phyloP scores from a whole-genome alignment of 2,888 invertebrate species.

The Keiferia lycopersicella region DNA sequence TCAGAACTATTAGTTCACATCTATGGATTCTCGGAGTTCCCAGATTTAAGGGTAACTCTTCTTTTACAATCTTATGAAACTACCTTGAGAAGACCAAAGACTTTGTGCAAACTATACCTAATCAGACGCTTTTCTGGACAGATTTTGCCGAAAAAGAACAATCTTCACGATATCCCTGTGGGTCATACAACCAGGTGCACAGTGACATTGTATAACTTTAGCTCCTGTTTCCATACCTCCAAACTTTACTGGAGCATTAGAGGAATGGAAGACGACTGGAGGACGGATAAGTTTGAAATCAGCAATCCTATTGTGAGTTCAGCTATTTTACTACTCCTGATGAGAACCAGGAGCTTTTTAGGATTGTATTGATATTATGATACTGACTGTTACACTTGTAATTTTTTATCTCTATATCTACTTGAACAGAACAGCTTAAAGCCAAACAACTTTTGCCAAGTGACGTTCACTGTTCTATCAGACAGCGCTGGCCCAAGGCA shows the following conservation, averaged over 20 bases:
- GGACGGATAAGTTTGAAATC: conserved; percentile 61
- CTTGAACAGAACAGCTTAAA: conserved; percentile 63
- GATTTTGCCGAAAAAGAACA: conserved; percentile 64
- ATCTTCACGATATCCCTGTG: conserved; percentile 66
- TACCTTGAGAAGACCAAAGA: no score
- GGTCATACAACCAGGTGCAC: conserved; percentile 49
- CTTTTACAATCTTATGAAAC: neutral
- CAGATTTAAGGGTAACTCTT: conserved; percentile 57
- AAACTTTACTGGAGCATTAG: conserved; percentile 56
- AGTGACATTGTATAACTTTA: conserved; percentile 64
- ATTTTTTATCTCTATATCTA: neutral
- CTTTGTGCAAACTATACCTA: no score
- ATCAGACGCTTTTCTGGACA: conserved; percentile 33
- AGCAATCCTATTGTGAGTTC: conserved; percentile 58
- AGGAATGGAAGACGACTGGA: conserved; percentile 67
- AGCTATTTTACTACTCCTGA: neutral
- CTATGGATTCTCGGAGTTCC: conserved; percentile 68
- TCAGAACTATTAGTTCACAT: conserved; percentile 64
- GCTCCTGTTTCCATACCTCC: conserved; percentile 67
- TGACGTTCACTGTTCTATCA: conserved; percentile 59
- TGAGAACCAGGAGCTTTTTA: no score
- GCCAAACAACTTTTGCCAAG: conserved; percentile 61
- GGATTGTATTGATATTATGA: neutral
- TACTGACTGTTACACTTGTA: neutral
- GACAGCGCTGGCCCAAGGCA: conserved; percentile 66